These are phyloP conservation scores for Fringilla coelebs DNA, from an alignment of 2,797 vertebrate genomes.

Conservation along the genomic window DNA sequence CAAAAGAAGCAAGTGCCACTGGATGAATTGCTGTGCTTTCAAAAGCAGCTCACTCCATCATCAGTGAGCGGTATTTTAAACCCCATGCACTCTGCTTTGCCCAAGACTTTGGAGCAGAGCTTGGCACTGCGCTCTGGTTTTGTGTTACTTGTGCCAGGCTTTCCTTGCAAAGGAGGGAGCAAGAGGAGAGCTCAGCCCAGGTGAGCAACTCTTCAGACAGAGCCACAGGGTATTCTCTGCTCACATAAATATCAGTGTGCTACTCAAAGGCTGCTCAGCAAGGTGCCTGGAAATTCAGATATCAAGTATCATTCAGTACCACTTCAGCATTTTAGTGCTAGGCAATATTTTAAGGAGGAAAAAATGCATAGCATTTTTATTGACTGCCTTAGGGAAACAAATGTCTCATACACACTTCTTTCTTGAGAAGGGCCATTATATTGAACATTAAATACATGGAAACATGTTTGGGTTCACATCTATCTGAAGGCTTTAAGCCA, in stretches of 20 bases:
- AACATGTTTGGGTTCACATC: neutral
- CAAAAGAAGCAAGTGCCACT: neutral
- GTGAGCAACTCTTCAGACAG: neutral
- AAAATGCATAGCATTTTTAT: neutral
- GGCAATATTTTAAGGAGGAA: neutral
- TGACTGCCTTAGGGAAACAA: neutral
- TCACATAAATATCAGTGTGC: neutral
- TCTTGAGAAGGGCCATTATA: neutral
- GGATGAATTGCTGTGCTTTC: conserved; percentile 4
- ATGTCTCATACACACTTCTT: neutral
- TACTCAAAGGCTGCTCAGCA: neutral
- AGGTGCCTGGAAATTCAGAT: neutral
- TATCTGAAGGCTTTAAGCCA: neutral
- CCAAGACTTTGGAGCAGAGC: neutral
- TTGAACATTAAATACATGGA: neutral
- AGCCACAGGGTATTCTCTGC: neutral
- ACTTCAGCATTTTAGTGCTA: neutral
- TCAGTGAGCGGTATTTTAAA: neutral
- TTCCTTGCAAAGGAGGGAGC: neutral
- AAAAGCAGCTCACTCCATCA: neutral
- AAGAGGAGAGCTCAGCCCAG: neutral
- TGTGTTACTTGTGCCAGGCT: neutral
- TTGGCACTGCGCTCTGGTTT: rapidly evolving
- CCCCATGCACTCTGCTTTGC: neutral
- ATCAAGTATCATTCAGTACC: neutral